Conservation (phyloP, 1,140 invertebrate genomes). For the Brachionus sp. region DNA sequence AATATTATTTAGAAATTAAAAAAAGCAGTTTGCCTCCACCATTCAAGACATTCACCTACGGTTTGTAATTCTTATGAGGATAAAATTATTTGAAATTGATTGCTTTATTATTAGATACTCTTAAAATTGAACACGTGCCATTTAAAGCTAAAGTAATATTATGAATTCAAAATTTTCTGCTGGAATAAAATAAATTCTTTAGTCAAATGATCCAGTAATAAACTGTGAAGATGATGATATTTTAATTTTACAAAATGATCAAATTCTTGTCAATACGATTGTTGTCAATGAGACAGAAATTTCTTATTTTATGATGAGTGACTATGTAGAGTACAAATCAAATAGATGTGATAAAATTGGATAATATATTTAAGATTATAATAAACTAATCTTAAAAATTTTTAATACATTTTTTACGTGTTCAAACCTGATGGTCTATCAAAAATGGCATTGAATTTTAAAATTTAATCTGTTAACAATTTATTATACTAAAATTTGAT, state of each 20-base stretch:
- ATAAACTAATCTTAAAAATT: neutral
- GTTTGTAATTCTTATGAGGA: neutral
- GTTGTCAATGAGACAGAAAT: slow-evolving; percentile 42
- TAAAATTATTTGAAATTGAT: neutral
- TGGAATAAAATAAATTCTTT: neutral
- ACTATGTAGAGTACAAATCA: slow-evolving; percentile 23
- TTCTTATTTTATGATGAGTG: slow-evolving; percentile 10
- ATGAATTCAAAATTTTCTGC: neutral
- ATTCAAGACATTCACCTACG: slow-evolving; percentile 17
- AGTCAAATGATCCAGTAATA: slow-evolving; percentile 42
- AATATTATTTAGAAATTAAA: slow-evolving; percentile 22
- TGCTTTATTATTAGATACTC: neutral
- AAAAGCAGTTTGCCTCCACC: slow-evolving; percentile 31
- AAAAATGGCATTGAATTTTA: no score
- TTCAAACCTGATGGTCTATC: no score
- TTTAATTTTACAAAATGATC: slow-evolving; percentile 34
- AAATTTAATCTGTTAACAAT: no score
- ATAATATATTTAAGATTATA: neutral
- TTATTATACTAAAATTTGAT: no score
- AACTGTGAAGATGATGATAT: slow-evolving; percentile 33
- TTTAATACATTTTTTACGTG: neutral
- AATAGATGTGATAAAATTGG: neutral
- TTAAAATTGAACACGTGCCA: slow-evolving; percentile 39
- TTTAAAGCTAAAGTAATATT: slow-evolving; percentile 37
- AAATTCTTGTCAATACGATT: neutral